Evolutionary conservation across 2,888 invertebrate species (phyloP).

Genomic region (Pherbina coryleti): DNA sequence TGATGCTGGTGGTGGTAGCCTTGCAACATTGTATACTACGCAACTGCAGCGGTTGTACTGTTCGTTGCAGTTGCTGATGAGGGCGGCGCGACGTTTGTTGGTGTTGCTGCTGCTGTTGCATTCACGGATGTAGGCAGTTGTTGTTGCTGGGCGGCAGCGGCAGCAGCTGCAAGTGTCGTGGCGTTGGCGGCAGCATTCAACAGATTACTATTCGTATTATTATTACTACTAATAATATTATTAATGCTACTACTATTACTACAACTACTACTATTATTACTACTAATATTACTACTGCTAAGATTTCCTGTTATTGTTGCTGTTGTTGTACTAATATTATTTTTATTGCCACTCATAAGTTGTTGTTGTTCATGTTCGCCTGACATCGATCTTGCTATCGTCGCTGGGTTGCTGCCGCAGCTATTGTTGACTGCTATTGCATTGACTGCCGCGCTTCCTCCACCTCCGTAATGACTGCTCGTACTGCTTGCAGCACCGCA

Average conservation of each 20-base stretch:
- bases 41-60: slow-evolving; percentile 68
- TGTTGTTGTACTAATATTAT: slow-evolving; percentile 43
- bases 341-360: slow-evolving; percentile 45
- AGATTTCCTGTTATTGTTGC: slow-evolving; percentile 48
- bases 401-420: slow-evolving; percentile 60
- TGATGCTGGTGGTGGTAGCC: slow-evolving; percentile 50
- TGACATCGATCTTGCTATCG: slow-evolving; percentile 8
- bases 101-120: slow-evolving; percentile 57
- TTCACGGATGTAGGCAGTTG: slow-evolving; percentile 52
- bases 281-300: slow-evolving; percentile 48
- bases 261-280: slow-evolving; percentile 50
- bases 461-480: slow-evolving; percentile 47
- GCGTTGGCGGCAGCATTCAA: slow-evolving; percentile 29
- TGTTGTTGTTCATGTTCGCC: slow-evolving; percentile 31
- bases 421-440: slow-evolving; percentile 56
- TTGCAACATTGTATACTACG: slow-evolving; percentile 68
- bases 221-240: slow-evolving; percentile 47
- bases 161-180: slow-evolving; percentile 41
- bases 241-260: slow-evolving; percentile 44
- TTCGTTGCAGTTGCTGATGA: slow-evolving; percentile 55
- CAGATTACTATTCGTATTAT: slow-evolving; percentile 40
- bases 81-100: slow-evolving; percentile 49
- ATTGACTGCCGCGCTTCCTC: not conserved
- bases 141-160: slow-evolving; percentile 39
- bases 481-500: slow-evolving; percentile 57